Evolutionary conservation across 2,113 vertebrate species (phyloP).

Genomic region (Silurus meridionalis): DNA sequence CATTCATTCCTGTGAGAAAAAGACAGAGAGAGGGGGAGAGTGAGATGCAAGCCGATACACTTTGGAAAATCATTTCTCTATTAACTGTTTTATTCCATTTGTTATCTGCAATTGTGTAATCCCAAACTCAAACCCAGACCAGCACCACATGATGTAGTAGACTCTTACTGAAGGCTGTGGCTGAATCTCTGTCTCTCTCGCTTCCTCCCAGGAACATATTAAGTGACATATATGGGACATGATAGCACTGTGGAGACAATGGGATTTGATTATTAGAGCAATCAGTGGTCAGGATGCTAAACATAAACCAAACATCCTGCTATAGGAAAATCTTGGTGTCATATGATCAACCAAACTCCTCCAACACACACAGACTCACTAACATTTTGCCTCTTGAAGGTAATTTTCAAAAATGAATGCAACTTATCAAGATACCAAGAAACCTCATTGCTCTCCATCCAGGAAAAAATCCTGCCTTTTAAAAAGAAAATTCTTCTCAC

Average conservation of each 20-base stretch:
- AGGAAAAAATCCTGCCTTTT: too few relatives aligned
- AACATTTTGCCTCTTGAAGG: not conserved
- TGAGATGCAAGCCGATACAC: not conserved
- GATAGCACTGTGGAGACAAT: slow-evolving; percentile 68
- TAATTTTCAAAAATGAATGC: not conserved
- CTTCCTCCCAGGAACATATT: slow-evolving; percentile 79
- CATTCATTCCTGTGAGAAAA: slow-evolving; percentile 70
- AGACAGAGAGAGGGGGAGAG: not conserved
- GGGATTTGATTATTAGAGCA: not conserved
- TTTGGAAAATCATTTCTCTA: not conserved
- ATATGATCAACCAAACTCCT: not conserved
- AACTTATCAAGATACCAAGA: not conserved
- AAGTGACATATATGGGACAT: slow-evolving; percentile 74
- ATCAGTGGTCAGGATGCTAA: not conserved
- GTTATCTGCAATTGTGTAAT: not conserved
- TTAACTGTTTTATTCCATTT: not conserved
- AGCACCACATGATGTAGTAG: not conserved
- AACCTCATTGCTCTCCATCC: not conserved
- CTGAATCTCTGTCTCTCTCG: slow-evolving; percentile 75
- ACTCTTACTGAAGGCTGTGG: slow-evolving; percentile 77
- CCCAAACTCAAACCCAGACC: not conserved
- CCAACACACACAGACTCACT: not conserved
- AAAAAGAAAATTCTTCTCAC: not conserved
- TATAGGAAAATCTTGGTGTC: not conserved
- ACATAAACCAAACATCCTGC: not conserved